phyloP scores from a whole-genome alignment of 2,797 vertebrate genomes.

The Etheostoma nigrum region DNA sequence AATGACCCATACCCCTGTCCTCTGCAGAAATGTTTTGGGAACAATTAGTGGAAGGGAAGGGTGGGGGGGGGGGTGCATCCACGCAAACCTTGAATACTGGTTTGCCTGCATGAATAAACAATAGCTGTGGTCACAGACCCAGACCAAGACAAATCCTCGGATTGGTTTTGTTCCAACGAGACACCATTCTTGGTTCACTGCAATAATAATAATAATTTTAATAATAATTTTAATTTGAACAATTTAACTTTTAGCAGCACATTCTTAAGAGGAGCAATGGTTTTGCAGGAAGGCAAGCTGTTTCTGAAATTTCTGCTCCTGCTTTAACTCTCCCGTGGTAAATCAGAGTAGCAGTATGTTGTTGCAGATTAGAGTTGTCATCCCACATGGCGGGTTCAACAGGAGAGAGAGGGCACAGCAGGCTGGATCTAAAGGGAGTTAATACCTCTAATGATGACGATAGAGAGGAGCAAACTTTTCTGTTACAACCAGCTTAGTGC shows the following conservation, averaged over 20 bases:
- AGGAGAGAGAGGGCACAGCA: slow-evolving; percentile 43
- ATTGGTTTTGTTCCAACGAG: slow-evolving; percentile 43
- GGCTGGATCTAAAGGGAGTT: slow-evolving; percentile 49
- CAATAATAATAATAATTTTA: slow-evolving; percentile 14
- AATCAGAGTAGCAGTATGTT: slow-evolving; percentile 60
- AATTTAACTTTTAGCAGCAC: slow-evolving; percentile 34
- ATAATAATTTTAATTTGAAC: slow-evolving; percentile 25
- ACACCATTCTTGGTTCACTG: slow-evolving; percentile 11
- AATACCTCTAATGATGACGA: slow-evolving; percentile 63
- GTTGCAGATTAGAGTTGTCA: slow-evolving; percentile 72
- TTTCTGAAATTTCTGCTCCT: slow-evolving; percentile 58
- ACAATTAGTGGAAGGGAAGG: slow-evolving; percentile 61
- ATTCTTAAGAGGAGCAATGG: slow-evolving; percentile 70
- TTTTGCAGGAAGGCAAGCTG: slow-evolving; percentile 53
- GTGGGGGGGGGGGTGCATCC: background rate
- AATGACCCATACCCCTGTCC: slow-evolving; percentile 47
- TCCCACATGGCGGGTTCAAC: slow-evolving; percentile 67
- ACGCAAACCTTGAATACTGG: slow-evolving; percentile 54
- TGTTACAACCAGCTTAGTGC: slow-evolving; percentile 39
- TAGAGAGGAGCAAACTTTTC: slow-evolving; percentile 38
- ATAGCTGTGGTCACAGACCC: slow-evolving; percentile 64
- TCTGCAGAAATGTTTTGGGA: slow-evolving; percentile 59
- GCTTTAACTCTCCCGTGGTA: slow-evolving; percentile 50
- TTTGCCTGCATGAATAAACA: slow-evolving; percentile 81
- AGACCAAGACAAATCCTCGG: slow-evolving; percentile 19